These are phyloP conservation scores for Bagarius yarrelli DNA, from an alignment of 2,113 vertebrate genomes.

Conservation along the genomic window DNA sequence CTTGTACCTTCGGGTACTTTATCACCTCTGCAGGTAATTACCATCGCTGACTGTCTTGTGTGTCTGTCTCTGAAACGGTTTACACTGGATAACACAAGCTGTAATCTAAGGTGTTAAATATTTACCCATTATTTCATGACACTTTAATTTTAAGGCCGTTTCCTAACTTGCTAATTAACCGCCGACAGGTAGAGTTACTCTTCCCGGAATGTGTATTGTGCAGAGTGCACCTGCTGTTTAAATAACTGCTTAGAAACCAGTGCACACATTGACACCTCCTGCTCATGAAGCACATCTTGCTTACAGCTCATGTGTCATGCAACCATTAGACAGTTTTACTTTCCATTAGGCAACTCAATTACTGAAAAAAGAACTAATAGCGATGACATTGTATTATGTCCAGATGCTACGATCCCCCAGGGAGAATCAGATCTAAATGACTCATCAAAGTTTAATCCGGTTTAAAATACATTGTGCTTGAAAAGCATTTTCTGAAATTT, in stretches of 20 bases:
- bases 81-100: slow-evolving; percentile 43
- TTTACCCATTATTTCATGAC: slow-evolving; percentile 48
- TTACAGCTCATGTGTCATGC: slow-evolving; percentile 21
- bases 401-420: slow-evolving; percentile 30
- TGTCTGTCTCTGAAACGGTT: slow-evolving; percentile 38
- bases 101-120: slow-evolving; percentile 36
- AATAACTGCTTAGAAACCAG: slow-evolving; percentile 11
- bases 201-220: slow-evolving; percentile 25
- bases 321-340: slow-evolving; percentile 25
- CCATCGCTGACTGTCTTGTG: slow-evolving; percentile 24
- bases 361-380: slow-evolving; percentile 33
- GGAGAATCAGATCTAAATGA: slow-evolving; percentile 43
- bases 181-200: slow-evolving; percentile 45
- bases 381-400: slow-evolving; percentile 32
- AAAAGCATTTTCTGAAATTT: not conserved
- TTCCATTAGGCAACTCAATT: slow-evolving; percentile 46
- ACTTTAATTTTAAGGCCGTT: slow-evolving; percentile 42
- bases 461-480: not conserved
- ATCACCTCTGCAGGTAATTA: slow-evolving; percentile 20
- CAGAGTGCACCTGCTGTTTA: slow-evolving; percentile 14
- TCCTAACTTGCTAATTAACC: slow-evolving; percentile 44
- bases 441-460: slow-evolving; percentile 9
- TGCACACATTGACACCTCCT: not conserved
- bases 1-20: too few species aligned
- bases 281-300: not conserved